Conservation (phyloP, 2,888 invertebrate species). For the Cerceris rybyensis region DNA sequence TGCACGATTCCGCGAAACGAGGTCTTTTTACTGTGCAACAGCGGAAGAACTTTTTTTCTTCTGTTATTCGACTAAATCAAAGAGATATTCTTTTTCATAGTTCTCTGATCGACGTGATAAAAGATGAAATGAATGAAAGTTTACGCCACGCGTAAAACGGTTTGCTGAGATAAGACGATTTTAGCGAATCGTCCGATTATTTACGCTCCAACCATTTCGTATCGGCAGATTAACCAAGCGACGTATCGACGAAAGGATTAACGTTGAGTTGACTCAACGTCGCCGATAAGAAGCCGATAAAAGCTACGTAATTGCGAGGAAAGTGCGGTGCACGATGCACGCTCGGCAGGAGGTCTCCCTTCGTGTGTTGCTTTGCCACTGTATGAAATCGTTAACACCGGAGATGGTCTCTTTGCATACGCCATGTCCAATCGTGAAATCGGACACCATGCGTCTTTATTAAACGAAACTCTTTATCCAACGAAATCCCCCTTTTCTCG, state of each 20-base stretch:
- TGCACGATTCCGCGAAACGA: conserved; percentile 29
- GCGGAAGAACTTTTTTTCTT: no score
- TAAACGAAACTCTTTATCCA: conserved; percentile 60
- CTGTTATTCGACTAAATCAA: not conserved
- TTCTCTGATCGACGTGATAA: not conserved
- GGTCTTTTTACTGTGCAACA: not conserved
- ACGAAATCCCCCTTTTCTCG: conserved; percentile 17
- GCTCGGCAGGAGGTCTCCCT: conserved; percentile 66
- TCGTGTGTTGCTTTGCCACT: conserved; percentile 29
- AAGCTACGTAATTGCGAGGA: conserved; percentile 67
- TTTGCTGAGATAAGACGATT: conserved; percentile 15
- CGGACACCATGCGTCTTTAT: conserved; percentile 67
- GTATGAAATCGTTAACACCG: conserved; percentile 60
- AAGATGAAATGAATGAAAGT: conserved; percentile 6
- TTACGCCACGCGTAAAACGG: conserved; percentile 29
- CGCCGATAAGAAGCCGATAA: conserved; percentile 69
- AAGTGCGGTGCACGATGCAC: conserved; percentile 46
- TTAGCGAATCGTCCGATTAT: conserved; percentile 50
- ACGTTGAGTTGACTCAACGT: conserved; percentile 50
- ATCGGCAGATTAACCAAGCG: conserved; percentile 49
- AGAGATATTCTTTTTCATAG: not conserved
- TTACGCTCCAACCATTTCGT: conserved; percentile 49
- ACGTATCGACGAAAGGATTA: conserved; percentile 64
- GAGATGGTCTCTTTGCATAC: conserved; percentile 66
- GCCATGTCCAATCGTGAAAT: conserved; percentile 72